A percentile compares a stretch with the other conserved stretches of the same genome.
phyloP scores from a whole-genome alignment of 1,140 invertebrate species.

The Nomia melanderi region DNA sequence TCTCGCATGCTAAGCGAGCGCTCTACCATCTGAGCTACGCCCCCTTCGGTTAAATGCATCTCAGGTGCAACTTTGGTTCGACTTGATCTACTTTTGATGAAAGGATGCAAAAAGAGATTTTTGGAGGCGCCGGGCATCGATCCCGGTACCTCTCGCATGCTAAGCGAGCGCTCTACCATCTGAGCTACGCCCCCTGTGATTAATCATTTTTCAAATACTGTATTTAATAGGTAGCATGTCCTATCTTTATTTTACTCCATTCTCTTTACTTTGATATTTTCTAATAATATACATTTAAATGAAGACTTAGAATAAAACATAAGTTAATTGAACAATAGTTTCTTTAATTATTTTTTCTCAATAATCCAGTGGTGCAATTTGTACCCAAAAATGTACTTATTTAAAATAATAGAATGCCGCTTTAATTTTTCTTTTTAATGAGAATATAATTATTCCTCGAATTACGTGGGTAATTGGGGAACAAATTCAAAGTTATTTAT shows the following conservation, averaged over 20 bases:
- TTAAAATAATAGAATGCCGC: too few species aligned
- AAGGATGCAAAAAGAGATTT: conserved; percentile 48
- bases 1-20: conserved; percentile 94
- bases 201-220: conserved; percentile 68
- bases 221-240: neutral
- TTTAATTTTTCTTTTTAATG: too few species aligned
- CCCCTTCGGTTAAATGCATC: neutral
- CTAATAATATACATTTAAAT: too few species aligned
- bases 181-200: conserved; percentile 85
- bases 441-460: too few species aligned
- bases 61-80: neutral
- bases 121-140: conserved; percentile 80
- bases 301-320: too few species aligned
- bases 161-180: conserved; percentile 94
- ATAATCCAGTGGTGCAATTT: too few species aligned
- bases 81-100: conserved; percentile 30
- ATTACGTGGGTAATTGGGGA: too few species aligned
- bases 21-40: conserved; percentile 92
- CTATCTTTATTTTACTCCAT: neutral
- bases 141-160: conserved; percentile 93
- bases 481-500: neutral
- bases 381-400: too few species aligned
- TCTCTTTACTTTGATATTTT: neutral
- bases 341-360: too few species aligned
- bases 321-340: too few species aligned